phyloP scores from a whole-genome alignment of 2,888 invertebrate species.

The Shargacucullia verbasci region DNA sequence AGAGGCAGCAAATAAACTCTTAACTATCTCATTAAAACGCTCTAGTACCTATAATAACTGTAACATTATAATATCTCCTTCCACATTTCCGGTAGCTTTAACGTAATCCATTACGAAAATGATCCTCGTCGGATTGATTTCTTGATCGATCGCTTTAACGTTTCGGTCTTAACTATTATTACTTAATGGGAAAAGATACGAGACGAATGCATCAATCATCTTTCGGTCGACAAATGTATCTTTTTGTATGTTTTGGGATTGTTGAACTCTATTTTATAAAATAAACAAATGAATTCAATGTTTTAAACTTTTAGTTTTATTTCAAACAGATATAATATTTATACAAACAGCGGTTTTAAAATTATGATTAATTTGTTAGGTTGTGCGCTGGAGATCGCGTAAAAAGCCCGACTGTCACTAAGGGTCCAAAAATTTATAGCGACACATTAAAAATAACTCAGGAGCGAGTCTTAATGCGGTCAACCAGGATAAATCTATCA shows the following conservation, averaged over 20 bases:
- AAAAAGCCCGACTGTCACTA: slow-evolving; percentile 68
- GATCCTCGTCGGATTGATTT: slow-evolving; percentile 83
- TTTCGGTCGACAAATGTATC: slow-evolving; percentile 79
- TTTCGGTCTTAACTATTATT: slow-evolving; percentile 85
- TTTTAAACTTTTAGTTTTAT: slow-evolving; percentile 17
- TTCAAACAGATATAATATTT: slow-evolving; percentile 28
- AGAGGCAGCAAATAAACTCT: slow-evolving; percentile 50
- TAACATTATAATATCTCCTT: slow-evolving; percentile 59
- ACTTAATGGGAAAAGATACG: slow-evolving; percentile 86
- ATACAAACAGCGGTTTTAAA: slow-evolving; percentile 43
- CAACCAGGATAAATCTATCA: slow-evolving; percentile 89
- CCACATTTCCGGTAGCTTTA: slow-evolving; percentile 81
- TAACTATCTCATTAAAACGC: slow-evolving; percentile 29
- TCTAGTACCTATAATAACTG: slow-evolving; percentile 21
- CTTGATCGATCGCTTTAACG: slow-evolving; percentile 83
- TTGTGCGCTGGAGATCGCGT: slow-evolving; percentile 59
- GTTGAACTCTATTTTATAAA: slow-evolving; percentile 70
- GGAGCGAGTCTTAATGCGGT: slow-evolving; percentile 85
- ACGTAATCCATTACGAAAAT: slow-evolving; percentile 82
- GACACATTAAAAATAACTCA: slow-evolving; percentile 84
- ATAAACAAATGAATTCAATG: slow-evolving; percentile 65
- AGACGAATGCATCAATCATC: slow-evolving; percentile 83
- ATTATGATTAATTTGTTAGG: slow-evolving; percentile 56
- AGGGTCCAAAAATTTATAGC: slow-evolving; percentile 82
- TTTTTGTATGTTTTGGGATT: slow-evolving; percentile 73